Percentiles rank a stretch among this genome's conserved stretches.
Conservation (phyloP, 1,140 invertebrate species). For the Dreissena rostriformis region DNA sequence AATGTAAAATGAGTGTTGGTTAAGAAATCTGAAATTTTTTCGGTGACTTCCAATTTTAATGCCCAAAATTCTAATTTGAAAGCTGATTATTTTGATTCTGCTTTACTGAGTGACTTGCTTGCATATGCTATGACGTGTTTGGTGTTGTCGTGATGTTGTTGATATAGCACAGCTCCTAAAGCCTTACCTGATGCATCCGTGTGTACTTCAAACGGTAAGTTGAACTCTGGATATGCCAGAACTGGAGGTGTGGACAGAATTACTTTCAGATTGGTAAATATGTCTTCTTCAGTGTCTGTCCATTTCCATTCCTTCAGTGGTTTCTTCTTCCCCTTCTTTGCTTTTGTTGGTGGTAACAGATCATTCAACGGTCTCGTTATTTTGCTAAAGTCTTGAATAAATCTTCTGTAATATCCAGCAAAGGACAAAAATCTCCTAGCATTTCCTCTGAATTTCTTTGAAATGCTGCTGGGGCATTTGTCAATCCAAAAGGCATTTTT, state of each 20-base stretch:
- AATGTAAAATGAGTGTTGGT: conserved; percentile 44
- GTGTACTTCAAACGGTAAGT: conserved; percentile 56
- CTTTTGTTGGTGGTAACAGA: conserved; percentile 48
- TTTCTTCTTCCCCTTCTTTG: background rate
- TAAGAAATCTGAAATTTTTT: conserved; percentile 53
- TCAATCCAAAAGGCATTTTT: conserved; percentile 5
- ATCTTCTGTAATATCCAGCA: conserved; percentile 76
- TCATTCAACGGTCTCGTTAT: conserved; percentile 60
- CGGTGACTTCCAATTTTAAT: conserved; percentile 44
- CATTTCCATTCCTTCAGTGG: conserved; percentile 18
- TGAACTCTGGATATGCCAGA: conserved; percentile 57
- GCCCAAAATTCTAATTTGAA: conserved; percentile 54
- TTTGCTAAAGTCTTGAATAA: conserved; percentile 64
- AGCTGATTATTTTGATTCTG: conserved; percentile 55
- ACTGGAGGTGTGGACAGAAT: conserved; percentile 53
- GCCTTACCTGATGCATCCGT: conserved; percentile 59
- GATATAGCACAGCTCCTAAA: conserved; percentile 69
- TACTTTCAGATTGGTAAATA: conserved; percentile 61
- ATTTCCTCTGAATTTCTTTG: conserved; percentile 58
- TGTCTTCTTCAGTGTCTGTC: conserved; percentile 30
- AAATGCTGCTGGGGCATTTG: background rate
- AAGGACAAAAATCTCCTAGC: conserved; percentile 68
- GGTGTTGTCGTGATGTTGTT: conserved; percentile 56
- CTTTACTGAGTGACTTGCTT: conserved; percentile 45
- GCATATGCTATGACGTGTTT: conserved; percentile 62